Evolutionary conservation across 2,113 vertebrate species (phyloP).

Genomic region (Siphamia tubifer): DNA sequence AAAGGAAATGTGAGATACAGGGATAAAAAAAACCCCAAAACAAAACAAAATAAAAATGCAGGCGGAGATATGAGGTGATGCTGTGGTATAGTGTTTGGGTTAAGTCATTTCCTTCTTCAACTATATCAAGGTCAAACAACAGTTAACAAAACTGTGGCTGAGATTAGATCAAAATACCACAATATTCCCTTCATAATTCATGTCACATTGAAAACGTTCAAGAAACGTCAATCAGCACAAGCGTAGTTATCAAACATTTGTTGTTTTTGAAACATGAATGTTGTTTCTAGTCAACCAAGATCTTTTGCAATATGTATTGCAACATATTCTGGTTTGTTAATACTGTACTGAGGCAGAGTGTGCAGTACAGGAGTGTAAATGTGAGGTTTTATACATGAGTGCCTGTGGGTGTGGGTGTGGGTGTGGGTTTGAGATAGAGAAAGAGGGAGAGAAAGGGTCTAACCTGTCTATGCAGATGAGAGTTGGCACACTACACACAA

Average conservation of each 20-base stretch:
- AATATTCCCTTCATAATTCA: constrained; percentile 20
- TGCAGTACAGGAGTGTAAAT: background rate
- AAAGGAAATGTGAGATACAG: background rate
- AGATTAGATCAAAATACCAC: constrained; percentile 40
- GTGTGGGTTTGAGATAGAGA: background rate
- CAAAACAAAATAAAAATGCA: constrained; percentile 4
- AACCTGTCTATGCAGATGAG: constrained; percentile 45
- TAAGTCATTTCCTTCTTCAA: constrained; percentile 26
- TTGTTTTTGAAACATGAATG: constrained; percentile 40
- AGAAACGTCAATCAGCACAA: constrained; percentile 32
- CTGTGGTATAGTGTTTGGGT: constrained; percentile 12
- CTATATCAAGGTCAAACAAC: constrained; percentile 20
- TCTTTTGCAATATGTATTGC: constrained; percentile 9
- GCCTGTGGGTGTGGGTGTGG: background rate
- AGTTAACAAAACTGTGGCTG: constrained; percentile 37
- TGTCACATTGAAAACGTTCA: constrained; percentile 23
- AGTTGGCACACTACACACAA: constrained; percentile 57
- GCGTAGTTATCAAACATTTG: constrained; percentile 16
- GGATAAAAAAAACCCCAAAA: constrained; percentile 20
- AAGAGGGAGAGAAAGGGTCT: background rate
- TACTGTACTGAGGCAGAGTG: background rate
- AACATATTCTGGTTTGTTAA: constrained; percentile 24
- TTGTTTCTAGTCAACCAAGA: constrained; percentile 14
- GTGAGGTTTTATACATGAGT: background rate
- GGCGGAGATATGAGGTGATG: constrained; percentile 21